phyloP scores from a whole-genome alignment of 92 coral and sea anemone genomes.

The Palythoa caribaeorum region DNA sequence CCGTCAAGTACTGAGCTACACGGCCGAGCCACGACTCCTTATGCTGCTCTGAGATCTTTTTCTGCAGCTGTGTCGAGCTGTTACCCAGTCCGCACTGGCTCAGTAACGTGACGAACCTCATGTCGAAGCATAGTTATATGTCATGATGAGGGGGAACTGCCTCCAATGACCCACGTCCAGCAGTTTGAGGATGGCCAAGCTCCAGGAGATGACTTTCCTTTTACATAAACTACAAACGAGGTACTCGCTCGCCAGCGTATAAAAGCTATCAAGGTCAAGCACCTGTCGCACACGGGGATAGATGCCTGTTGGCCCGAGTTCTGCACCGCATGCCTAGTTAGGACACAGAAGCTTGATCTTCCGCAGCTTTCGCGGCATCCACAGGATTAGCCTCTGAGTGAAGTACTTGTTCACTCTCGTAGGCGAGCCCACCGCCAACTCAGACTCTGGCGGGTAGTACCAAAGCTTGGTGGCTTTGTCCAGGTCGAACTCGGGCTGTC shows the following conservation, averaged over 20 bases:
- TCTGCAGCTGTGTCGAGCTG: slow-evolving; percentile 45
- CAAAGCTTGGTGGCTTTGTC: too few species aligned
- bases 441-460: too few species aligned
- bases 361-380: slow-evolving; percentile 65
- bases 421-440: too few species aligned
- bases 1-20: too few species aligned
- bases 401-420: too few species aligned
- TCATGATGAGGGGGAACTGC: slow-evolving; percentile 24
- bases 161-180: slow-evolving; percentile 14
- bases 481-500: too few species aligned
- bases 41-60: slow-evolving; percentile 56
- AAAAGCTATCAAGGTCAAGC: slow-evolving; percentile 30
- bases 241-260: slow-evolving; percentile 6
- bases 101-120: slow-evolving; percentile 50
- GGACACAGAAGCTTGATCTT: slow-evolving; percentile 51
- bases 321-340: slow-evolving; percentile 26
- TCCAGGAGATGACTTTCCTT: background rate
- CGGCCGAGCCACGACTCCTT: slow-evolving; percentile 49
- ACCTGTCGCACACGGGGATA: slow-evolving; percentile 43
- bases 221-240: slow-evolving; percentile 9
- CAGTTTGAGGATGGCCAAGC: slow-evolving; percentile 1
- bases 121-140: slow-evolving; percentile 19
- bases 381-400: background rate
- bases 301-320: background rate
- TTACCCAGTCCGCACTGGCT: slow-evolving; percentile 41